Conservation (phyloP, 2,113 vertebrate species). For the Lutjanus erythropterus region DNA sequence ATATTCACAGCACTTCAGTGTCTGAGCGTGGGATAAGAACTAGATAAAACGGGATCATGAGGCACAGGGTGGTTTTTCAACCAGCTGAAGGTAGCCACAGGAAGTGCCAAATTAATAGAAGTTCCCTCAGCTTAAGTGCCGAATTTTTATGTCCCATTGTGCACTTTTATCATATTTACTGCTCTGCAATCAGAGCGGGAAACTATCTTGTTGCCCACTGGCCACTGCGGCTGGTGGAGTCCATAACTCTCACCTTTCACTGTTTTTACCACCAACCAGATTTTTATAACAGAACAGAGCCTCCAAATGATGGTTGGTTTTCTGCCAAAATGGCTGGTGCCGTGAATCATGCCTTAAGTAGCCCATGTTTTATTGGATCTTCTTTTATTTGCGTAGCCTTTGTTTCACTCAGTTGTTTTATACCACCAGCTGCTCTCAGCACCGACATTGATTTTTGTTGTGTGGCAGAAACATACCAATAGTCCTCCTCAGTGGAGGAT, state of each 20-base stretch:
- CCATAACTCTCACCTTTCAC: constrained; percentile 35
- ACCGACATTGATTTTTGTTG: constrained; percentile 68
- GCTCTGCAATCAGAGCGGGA: constrained; percentile 33
- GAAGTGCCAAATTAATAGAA: constrained; percentile 31
- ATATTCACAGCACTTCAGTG: background rate
- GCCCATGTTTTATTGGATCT: constrained; percentile 48
- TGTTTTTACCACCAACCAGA: constrained; percentile 48
- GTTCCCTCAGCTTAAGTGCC: constrained; percentile 11
- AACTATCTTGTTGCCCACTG: constrained; percentile 44
- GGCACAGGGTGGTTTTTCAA: constrained; percentile 14
- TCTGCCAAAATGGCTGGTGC: constrained; percentile 40
- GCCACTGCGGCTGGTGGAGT: constrained; percentile 23
- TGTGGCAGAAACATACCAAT: constrained; percentile 66
- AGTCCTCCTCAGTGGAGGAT: constrained; percentile 68
- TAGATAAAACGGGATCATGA: constrained; percentile 20
- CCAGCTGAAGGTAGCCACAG: constrained; percentile 26
- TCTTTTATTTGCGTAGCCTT: constrained; percentile 64
- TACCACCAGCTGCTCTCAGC: constrained; percentile 56
- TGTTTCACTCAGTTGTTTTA: constrained; percentile 67
- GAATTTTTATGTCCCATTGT: constrained; percentile 41
- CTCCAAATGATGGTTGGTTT: constrained; percentile 42
- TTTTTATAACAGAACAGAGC: constrained; percentile 40
- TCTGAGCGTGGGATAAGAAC: constrained; percentile 36
- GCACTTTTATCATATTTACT: constrained; percentile 42
- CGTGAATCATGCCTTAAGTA: constrained; percentile 58